phyloP scores from a whole-genome alignment of 2,797 vertebrate species.

The Brotula barbata region DNA sequence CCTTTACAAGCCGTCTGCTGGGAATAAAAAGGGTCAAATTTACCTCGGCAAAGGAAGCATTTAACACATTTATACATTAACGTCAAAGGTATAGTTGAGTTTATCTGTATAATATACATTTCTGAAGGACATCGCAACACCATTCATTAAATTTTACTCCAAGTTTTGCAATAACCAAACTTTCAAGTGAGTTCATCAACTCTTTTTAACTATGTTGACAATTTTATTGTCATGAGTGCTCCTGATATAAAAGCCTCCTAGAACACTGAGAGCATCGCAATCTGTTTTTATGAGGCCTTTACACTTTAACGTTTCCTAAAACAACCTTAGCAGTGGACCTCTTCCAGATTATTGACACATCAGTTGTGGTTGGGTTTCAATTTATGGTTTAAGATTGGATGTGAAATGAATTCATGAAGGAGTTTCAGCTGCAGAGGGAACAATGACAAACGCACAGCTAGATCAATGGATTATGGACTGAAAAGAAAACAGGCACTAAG shows the following conservation, averaged over 20 bases:
- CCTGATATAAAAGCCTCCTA: slow-evolving; percentile 37
- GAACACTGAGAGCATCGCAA: slow-evolving; percentile 38
- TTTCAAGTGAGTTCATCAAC: slow-evolving; percentile 49
- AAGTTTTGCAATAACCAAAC: slow-evolving; percentile 51
- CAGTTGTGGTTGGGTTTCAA: slow-evolving; percentile 17
- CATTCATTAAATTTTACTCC: slow-evolving; percentile 46
- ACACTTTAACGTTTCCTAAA: slow-evolving; percentile 41
- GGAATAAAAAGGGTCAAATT: slow-evolving; percentile 43
- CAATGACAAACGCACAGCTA: slow-evolving; percentile 19
- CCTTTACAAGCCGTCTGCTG: slow-evolving; percentile 37
- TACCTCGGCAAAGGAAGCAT: slow-evolving; percentile 38
- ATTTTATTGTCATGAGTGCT: slow-evolving; percentile 44
- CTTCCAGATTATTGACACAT: slow-evolving; percentile 36
- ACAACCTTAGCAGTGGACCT: slow-evolving; percentile 21
- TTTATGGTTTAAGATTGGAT: slow-evolving; percentile 28
- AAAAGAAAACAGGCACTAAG: slow-evolving; percentile 12
- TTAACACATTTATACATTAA: slow-evolving; percentile 42
- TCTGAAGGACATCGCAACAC: slow-evolving; percentile 18
- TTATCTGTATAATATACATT: slow-evolving; percentile 45
- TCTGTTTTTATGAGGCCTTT: slow-evolving; percentile 42
- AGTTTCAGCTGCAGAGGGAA: slow-evolving; percentile 11
- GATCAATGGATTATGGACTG: slow-evolving; percentile 26
- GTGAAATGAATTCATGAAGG: slow-evolving; percentile 34
- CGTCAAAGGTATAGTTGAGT: slow-evolving; percentile 35
- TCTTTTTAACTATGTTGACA: slow-evolving; percentile 44